Conservation (phyloP, 1,140 invertebrate species). For the Pseudomyrmex concolor region DNA sequence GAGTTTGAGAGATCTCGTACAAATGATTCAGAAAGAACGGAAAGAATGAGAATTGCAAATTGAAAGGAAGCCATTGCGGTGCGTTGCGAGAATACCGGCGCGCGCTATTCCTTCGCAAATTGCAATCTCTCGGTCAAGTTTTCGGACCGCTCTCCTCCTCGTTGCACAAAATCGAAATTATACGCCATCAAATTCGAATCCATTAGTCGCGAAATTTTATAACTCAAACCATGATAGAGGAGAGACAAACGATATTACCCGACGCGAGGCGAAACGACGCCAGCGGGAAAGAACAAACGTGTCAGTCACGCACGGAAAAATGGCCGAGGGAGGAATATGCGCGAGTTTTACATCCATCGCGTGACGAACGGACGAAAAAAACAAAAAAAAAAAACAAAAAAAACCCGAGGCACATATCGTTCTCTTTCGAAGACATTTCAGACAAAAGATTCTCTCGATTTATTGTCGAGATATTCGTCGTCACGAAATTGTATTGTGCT, state of each 20-base stretch:
- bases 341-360: background rate
- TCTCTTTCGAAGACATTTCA: background rate
- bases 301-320: background rate
- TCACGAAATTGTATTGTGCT: background rate
- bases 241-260: conserved; percentile 17
- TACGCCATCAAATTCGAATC: conserved; percentile 22
- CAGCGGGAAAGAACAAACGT: background rate
- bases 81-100: background rate
- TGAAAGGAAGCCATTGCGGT: conserved; percentile 1
- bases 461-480: background rate
- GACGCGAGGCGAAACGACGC: conserved; percentile 1
- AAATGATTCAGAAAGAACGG: background rate
- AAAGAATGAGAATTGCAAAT: background rate
- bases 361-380: background rate
- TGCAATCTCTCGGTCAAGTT: conserved; percentile 1
- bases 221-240: background rate
- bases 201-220: background rate
- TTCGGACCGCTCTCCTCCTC: background rate
- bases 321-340: background rate
- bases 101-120: background rate
- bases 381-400: background rate
- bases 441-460: background rate
- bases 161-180: background rate
- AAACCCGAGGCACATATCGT: background rate
- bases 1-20: background rate